Evolutionary conservation across 1,140 invertebrate genomes (phyloP).

Genomic region (Lerema accius): DNA sequence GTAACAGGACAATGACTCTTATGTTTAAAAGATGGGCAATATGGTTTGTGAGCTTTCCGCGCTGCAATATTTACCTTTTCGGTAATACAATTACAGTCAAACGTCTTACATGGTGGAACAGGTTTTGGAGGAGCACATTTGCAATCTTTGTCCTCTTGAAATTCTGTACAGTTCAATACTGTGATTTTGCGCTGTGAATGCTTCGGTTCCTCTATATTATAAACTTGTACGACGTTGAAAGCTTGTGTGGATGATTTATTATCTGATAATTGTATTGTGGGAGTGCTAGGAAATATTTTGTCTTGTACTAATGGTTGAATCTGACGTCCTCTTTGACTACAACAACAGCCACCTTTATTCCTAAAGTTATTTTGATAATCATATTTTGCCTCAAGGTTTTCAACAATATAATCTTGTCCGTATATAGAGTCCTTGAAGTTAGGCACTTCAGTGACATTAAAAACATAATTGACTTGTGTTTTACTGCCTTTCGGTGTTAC

Average conservation of each 20-base stretch:
- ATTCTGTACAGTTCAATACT: constrained; percentile 57
- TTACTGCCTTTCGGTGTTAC: constrained; percentile 54
- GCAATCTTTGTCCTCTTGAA: constrained; percentile 67
- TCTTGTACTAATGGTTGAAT: constrained; percentile 27
- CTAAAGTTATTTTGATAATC: constrained; percentile 24
- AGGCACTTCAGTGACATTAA: constrained; percentile 55
- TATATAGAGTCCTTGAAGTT: constrained; percentile 49
- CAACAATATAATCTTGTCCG: constrained; percentile 37
- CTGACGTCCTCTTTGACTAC: constrained; percentile 31
- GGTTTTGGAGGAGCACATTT: constrained; percentile 69
- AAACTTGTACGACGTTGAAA: constrained; percentile 45
- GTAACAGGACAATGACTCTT: constrained; percentile 71
- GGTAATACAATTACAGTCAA: constrained; percentile 72
- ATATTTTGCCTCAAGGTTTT: constrained; percentile 36
- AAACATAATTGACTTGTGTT: constrained; percentile 58
- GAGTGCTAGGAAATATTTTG: constrained; percentile 20
- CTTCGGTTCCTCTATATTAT: constrained; percentile 50
- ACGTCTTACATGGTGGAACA: constrained; percentile 64
- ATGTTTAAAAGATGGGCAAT: constrained; percentile 70
- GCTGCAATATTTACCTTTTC: constrained; percentile 54
- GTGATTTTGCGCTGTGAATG: constrained; percentile 42
- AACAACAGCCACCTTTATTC: constrained; percentile 38
- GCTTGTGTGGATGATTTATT: constrained; percentile 38
- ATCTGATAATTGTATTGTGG: constrained; percentile 24
- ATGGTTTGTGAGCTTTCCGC: constrained; percentile 66